Conservation (phyloP, 2,888 invertebrate genomes). For the Caenorhabditis panamensis region DNA sequence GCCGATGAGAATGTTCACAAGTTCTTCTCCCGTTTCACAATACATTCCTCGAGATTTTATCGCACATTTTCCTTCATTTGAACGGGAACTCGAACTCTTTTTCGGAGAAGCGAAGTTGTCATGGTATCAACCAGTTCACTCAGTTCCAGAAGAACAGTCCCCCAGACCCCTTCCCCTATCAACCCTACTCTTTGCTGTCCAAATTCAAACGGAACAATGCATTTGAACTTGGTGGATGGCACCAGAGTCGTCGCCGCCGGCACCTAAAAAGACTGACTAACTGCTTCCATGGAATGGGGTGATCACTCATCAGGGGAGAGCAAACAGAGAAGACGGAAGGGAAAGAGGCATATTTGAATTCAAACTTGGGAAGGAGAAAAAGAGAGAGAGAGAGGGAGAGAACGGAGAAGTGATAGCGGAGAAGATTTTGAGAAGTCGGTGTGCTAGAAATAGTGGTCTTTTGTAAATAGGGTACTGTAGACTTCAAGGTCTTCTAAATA, state of each 20-base stretch:
- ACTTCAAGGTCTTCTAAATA: no score
- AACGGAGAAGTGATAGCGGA: constrained; percentile 2
- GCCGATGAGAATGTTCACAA: constrained; percentile 31
- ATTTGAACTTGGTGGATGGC: constrained; percentile 17
- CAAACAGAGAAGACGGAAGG: constrained; percentile 5
- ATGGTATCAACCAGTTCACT: neutral
- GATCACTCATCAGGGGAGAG: constrained; percentile 10
- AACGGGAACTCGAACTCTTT: no score
- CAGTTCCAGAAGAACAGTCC: neutral
- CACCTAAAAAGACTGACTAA: constrained; percentile 13
- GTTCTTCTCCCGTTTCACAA: neutral
- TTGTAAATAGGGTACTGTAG: no score
- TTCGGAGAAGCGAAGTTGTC: neutral
- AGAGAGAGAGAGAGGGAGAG: neutral
- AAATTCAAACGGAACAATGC: neutral
- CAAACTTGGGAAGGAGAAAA: neutral
- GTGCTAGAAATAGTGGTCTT: no score
- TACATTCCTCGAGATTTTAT: constrained; percentile 3
- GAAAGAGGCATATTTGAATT: constrained; percentile 1
- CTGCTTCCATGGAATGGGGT: neutral
- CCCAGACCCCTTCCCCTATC: neutral
- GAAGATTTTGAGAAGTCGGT: no score
- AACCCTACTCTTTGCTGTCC: neutral
- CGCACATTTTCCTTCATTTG: neutral
- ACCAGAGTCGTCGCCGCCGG: neutral